Conservation (phyloP, 2,797 vertebrate genomes). For the Siniperca undulata region DNA sequence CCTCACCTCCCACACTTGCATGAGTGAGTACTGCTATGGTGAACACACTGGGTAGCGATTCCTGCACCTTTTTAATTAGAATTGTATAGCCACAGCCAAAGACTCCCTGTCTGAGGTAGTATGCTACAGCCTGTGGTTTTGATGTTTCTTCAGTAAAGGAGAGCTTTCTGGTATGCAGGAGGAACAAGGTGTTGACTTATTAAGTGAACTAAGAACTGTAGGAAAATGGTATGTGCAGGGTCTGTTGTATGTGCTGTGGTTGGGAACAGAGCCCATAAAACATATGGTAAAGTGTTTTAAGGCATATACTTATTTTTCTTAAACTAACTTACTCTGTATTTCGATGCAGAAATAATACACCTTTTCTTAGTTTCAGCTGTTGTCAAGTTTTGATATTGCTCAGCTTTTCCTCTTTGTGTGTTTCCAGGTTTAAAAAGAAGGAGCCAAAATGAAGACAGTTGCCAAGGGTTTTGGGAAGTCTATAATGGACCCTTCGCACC, state of each 20-base stretch:
- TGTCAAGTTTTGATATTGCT: conserved; percentile 69
- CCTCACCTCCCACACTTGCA: conserved; percentile 48
- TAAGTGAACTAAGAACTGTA: conserved; percentile 78
- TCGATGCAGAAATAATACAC: conserved; percentile 61
- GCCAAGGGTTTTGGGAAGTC: conserved; percentile 78
- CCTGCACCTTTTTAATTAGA: conserved; percentile 75
- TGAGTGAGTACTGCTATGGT: conserved; percentile 48
- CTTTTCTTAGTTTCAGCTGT: conserved; percentile 58
- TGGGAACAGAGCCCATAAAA: conserved; percentile 67
- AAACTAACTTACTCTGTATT: conserved; percentile 58
- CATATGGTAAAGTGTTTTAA: conserved; percentile 77
- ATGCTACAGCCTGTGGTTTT: conserved; percentile 66
- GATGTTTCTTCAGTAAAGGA: conserved; percentile 70
- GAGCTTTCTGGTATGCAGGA: conserved; percentile 64
- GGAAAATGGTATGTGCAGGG: conserved; percentile 74
- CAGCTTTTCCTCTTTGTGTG: conserved; percentile 73
- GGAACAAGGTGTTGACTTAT: conserved; percentile 83
- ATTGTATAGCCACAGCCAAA: conserved; percentile 63
- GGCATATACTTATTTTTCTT: conserved; percentile 70
- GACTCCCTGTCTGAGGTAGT: conserved; percentile 61
- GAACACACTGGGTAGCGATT: conserved; percentile 59
- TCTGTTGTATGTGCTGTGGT: conserved; percentile 72
- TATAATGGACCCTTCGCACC: conserved; percentile 74
- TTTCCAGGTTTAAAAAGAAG: conserved; percentile 83
- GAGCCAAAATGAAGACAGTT: conserved; percentile 81